phyloP scores from a whole-genome alignment of 2,113 vertebrate genomes.

The Entelurus aequoreus region DNA sequence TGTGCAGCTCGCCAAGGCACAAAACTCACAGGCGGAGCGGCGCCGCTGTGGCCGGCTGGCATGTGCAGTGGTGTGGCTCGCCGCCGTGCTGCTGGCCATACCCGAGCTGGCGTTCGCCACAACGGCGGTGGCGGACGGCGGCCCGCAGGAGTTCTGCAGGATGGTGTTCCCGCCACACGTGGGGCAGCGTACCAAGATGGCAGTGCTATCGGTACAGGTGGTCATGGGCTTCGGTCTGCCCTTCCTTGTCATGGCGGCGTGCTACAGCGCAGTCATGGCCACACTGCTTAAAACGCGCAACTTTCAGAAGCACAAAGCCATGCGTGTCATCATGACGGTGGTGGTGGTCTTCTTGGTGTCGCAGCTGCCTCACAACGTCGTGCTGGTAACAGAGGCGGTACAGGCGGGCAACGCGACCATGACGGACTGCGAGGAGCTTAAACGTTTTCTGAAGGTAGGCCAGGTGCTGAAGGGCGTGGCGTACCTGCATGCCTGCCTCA shows the following conservation, averaged over 20 bases:
- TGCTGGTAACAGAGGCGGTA: constrained; percentile 71
- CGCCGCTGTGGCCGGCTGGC: constrained; percentile 70
- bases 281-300: constrained; percentile 76
- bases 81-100: constrained; percentile 63
- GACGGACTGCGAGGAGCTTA: constrained; percentile 56
- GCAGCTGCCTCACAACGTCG: constrained; percentile 81
- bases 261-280: constrained; percentile 77
- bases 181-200: constrained; percentile 60
- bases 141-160: constrained; percentile 51
- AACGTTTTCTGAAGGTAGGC: constrained; percentile 55
- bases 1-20: constrained; percentile 69
- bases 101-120: constrained; percentile 79
- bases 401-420: constrained; percentile 48
- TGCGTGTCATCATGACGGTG: constrained; percentile 77
- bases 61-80: constrained; percentile 74
- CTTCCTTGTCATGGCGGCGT: constrained; percentile 77
- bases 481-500: constrained; percentile 84
- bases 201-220: constrained; percentile 73
- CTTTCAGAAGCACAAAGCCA: constrained; percentile 82
- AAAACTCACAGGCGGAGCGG: constrained; percentile 60
- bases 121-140: not conserved
- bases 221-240: constrained; percentile 82
- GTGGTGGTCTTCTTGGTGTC: constrained; percentile 76
- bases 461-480: constrained; percentile 80
- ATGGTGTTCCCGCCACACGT: constrained; percentile 56